Conservation (phyloP, 2,888 invertebrate genomes). For the Folsomia candida region DNA sequence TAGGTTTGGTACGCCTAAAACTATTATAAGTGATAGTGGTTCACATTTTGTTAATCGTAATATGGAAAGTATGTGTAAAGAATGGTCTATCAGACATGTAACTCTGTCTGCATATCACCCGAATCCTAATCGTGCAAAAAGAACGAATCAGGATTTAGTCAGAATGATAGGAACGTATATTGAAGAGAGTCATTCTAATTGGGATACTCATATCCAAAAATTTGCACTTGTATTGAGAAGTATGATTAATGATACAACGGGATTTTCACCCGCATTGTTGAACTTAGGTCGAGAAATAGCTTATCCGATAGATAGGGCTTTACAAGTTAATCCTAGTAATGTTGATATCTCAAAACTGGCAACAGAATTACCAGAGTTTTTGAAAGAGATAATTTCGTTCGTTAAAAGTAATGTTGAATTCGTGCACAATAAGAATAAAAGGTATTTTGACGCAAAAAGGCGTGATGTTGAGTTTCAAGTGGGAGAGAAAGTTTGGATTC, state of each 20-base stretch:
- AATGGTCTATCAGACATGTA: constrained; percentile 30
- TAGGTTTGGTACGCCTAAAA: constrained; percentile 33
- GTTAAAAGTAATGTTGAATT: constrained; percentile 13
- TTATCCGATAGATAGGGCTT: constrained; percentile 16
- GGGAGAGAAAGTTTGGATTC: constrained; percentile 10
- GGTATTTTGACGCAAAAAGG: constrained; percentile 8
- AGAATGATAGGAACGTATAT: too few species aligned
- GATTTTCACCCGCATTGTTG: constrained; percentile 14
- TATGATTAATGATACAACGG: constrained; percentile 12
- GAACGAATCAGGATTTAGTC: too few species aligned
- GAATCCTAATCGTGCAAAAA: too few species aligned
- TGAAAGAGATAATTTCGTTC: not conserved
- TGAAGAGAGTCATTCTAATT: constrained; percentile 16
- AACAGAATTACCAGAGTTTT: not conserved
- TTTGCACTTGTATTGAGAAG: constrained; percentile 22
- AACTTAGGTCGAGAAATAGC: constrained; percentile 18
- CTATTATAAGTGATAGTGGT: constrained; percentile 28
- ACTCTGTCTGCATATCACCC: too few species aligned
- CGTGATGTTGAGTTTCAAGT: constrained; percentile 14
- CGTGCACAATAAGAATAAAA: constrained; percentile 17
- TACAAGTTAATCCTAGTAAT: not conserved
- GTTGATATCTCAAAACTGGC: not conserved
- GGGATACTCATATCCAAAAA: constrained; percentile 27
- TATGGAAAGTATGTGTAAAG: constrained; percentile 23
- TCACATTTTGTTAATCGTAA: constrained; percentile 30